Percentiles rank a stretch among this genome's conserved stretches.
Conservation (phyloP, 2,113 vertebrate species). For the Mus musculus region DNA sequence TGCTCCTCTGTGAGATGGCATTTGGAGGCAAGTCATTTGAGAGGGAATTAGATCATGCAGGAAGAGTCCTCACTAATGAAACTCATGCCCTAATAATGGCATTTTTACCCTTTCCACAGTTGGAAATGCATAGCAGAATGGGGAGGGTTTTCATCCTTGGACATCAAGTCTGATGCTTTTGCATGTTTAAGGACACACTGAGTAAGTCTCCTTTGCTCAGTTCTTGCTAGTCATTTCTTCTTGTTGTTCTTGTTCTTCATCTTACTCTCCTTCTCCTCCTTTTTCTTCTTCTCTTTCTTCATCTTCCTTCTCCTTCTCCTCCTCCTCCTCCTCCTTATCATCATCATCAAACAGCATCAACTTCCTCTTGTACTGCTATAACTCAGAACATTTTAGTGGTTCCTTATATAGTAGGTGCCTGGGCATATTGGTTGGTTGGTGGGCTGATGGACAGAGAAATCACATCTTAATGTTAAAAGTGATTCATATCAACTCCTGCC, state of each 20-base stretch:
- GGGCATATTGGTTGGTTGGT: not conserved
- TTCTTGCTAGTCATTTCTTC: not conserved
- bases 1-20: not conserved
- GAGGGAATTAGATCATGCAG: too few species aligned
- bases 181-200: too few species aligned
- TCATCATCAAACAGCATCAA: not conserved
- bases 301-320: not conserved
- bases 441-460: not conserved
- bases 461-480: slow-evolving; percentile 15
- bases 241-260: not conserved
- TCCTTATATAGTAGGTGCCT: not conserved
- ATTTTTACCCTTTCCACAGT: too few species aligned
- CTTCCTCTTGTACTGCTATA: not conserved
- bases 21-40: not conserved
- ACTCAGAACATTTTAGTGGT: not conserved
- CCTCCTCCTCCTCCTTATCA: not conserved
- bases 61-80: not conserved
- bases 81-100: not conserved
- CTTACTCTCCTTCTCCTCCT: not conserved
- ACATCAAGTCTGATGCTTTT: not conserved
- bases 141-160: not conserved
- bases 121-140: not conserved
- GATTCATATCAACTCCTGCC: not conserved
- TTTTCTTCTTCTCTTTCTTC: not conserved
- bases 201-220: not conserved